Evolutionary conservation across 2,113 vertebrate genomes (phyloP).

Genomic region (Cyprinus carpio): DNA sequence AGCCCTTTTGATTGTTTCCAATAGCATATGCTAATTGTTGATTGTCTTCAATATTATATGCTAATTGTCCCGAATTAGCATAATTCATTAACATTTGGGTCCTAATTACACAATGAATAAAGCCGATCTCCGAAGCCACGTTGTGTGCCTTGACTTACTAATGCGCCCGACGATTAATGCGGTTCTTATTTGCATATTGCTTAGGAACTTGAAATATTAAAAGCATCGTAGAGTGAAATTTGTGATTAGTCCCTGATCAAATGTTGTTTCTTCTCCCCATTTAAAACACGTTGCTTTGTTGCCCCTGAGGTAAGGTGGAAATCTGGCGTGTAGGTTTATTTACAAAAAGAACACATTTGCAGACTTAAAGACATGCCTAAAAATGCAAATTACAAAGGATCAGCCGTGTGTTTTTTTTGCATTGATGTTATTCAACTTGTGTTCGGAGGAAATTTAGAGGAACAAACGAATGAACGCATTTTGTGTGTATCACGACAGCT

Average conservation of each 20-base stretch:
- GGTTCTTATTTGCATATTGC: slow-evolving; percentile 69
- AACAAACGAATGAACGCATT: slow-evolving; percentile 64
- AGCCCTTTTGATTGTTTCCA: slow-evolving; percentile 71
- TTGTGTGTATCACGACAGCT: slow-evolving; percentile 45
- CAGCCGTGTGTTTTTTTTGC: slow-evolving; percentile 34
- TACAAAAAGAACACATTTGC: slow-evolving; percentile 55
- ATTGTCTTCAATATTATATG: slow-evolving; percentile 80
- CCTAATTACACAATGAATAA: slow-evolving; percentile 78
- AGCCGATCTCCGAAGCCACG: slow-evolving; percentile 60
- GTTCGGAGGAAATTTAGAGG: slow-evolving; percentile 64
- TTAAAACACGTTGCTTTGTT: slow-evolving; percentile 63
- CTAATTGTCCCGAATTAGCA: slow-evolving; percentile 79
- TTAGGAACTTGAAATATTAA: slow-evolving; percentile 70
- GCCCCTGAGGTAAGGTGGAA: slow-evolving; percentile 70
- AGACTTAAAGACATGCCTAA: slow-evolving; percentile 42
- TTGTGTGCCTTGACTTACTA: slow-evolving; percentile 72
- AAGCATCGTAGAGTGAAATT: slow-evolving; percentile 70
- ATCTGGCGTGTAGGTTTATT: slow-evolving; percentile 56
- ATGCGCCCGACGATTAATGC: slow-evolving; percentile 68
- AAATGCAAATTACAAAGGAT: slow-evolving; percentile 61
- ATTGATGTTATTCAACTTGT: slow-evolving; percentile 56
- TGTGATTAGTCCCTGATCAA: slow-evolving; percentile 72
- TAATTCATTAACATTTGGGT: slow-evolving; percentile 82
- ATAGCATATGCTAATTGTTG: slow-evolving; percentile 78
- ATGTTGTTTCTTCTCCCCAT: slow-evolving; percentile 71